Percentiles rank a stretch among this genome's conserved stretches.
Conservation (phyloP, 2,888 invertebrate species). For the Bombylius major region DNA sequence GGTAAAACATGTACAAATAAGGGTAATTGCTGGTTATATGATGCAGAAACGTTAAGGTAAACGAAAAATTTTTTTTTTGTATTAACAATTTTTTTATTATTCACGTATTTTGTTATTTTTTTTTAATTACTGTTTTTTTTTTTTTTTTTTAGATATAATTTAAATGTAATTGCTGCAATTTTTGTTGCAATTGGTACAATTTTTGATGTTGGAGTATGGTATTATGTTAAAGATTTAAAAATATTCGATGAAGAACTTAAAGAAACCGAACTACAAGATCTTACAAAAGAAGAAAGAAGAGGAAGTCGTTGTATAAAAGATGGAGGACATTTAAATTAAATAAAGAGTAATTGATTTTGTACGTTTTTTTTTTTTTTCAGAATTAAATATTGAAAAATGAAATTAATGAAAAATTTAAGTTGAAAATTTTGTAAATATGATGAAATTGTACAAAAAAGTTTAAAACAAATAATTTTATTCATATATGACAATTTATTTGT, state of each 20-base stretch:
- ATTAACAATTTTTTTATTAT: neutral
- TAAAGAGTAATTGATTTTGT: too few species aligned
- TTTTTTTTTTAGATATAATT: slow-evolving; percentile 38
- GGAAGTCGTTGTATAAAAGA: too few species aligned
- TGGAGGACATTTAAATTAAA: too few species aligned
- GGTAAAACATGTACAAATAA: slow-evolving; percentile 55
- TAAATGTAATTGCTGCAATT: slow-evolving; percentile 52
- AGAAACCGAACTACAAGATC: slow-evolving; percentile 28
- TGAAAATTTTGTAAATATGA: too few species aligned
- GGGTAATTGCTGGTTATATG: slow-evolving; percentile 64
- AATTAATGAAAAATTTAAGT: too few species aligned
- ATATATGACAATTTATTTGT: too few species aligned
- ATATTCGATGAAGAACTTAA: slow-evolving; percentile 51
- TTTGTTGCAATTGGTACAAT: slow-evolving; percentile 51
- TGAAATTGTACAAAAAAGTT: too few species aligned
- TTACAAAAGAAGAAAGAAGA: slow-evolving; percentile 25
- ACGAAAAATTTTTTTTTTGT: slow-evolving; percentile 24
- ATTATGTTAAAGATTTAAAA: slow-evolving; percentile 52
- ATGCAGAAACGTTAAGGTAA: slow-evolving; percentile 46
- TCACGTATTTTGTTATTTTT: too few species aligned
- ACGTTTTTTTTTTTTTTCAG: too few species aligned
- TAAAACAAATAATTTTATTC: too few species aligned
- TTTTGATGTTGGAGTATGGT: slow-evolving; percentile 55
- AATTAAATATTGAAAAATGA: too few species aligned
- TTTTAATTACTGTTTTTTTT: too few species aligned